phyloP scores from a whole-genome alignment of 2,888 invertebrate genomes.

The Romanomermis culicivorax region DNA sequence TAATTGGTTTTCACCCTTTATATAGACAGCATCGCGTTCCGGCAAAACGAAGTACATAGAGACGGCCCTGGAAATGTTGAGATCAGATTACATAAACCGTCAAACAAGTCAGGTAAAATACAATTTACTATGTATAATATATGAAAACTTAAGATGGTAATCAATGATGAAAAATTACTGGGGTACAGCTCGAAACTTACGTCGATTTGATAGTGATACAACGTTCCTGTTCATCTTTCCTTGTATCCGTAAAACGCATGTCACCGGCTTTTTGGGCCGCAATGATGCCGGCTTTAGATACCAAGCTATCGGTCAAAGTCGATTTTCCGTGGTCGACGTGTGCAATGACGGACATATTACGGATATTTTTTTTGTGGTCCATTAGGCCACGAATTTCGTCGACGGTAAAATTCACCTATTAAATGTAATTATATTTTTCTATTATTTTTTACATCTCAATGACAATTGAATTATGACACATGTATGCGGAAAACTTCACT shows the following conservation, averaged over 20 bases:
- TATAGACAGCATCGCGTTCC: conserved; percentile 78
- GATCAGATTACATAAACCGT: too few species aligned
- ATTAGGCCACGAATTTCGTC: conserved; percentile 98
- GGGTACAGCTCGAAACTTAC: conserved; percentile 41
- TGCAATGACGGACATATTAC: conserved; percentile 99
- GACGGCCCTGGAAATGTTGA: conserved; percentile 53
- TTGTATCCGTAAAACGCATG: conserved; percentile 93
- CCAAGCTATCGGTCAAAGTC: conserved; percentile 93
- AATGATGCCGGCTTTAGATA: conserved; percentile 98
- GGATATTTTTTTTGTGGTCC: conserved; percentile 99
- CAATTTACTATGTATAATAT: too few species aligned
- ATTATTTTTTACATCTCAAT: not conserved
- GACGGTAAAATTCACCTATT: conserved; percentile 99
- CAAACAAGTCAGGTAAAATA: too few species aligned
- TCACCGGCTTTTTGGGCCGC: conserved; percentile 96
- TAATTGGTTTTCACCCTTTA: conserved; percentile 67
- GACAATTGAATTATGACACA: not conserved
- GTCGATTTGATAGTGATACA: conserved; percentile 99
- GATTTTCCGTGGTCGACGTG: conserved; percentile 99
- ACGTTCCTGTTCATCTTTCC: conserved; percentile 98
- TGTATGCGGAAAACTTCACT: too few species aligned
- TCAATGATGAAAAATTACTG: too few species aligned
- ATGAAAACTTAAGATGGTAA: too few species aligned
- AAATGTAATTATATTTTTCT: not conserved
- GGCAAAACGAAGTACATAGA: conserved; percentile 96